Conservation (phyloP, 2,888 invertebrate genomes). For the Ethmia dodecea region DNA sequence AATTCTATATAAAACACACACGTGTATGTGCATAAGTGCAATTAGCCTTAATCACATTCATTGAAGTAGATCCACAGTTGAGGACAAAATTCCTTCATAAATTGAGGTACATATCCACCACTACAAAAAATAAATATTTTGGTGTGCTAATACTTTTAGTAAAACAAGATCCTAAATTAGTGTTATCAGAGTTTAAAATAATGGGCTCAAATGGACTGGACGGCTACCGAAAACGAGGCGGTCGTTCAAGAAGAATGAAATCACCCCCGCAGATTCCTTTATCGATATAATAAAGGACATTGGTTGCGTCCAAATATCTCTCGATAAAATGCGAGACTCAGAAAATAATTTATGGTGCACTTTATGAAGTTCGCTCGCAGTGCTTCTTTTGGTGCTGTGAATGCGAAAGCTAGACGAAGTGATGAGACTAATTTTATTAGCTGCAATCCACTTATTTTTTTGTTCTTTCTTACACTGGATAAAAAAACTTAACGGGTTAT, state of each 20-base stretch:
- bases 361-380: constrained; percentile 4
- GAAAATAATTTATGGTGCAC: not conserved
- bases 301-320: constrained; percentile 21
- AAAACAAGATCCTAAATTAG: constrained; percentile 47
- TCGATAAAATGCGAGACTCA: constrained; percentile 4
- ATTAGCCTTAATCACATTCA: constrained; percentile 32
- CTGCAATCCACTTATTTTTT: too few species aligned
- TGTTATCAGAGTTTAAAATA: constrained; percentile 10
- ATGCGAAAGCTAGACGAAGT: too few species aligned
- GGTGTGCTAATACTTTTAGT: constrained; percentile 70
- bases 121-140: constrained; percentile 63
- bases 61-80: constrained; percentile 33
- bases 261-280: constrained; percentile 12
- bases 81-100: constrained; percentile 29
- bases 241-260: constrained; percentile 5
- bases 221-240: constrained; percentile 21
- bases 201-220: constrained; percentile 23
- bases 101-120: constrained; percentile 41
- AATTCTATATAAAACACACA: not conserved
- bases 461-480: too few species aligned
- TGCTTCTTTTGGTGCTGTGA: too few species aligned
- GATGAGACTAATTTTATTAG: too few species aligned
- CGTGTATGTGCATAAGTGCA: too few species aligned
- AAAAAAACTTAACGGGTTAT: too few species aligned
- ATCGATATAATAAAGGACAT: constrained; percentile 10